Base-by-base conservation (phyloP, 2,113 vertebrate genomes). In the Rhinoderma darwinii region DNA sequence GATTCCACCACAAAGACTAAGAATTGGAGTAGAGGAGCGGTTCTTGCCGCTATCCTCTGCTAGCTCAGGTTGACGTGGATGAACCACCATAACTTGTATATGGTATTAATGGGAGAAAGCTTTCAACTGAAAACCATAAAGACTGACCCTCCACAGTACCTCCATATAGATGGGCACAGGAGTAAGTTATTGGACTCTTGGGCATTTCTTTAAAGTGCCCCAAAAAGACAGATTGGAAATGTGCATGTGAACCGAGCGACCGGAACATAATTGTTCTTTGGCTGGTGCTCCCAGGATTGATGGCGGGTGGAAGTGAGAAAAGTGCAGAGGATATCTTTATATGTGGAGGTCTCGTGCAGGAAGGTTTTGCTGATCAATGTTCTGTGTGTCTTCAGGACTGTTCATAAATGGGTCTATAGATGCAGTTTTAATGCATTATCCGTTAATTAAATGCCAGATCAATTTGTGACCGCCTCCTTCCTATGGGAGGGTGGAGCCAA, bases 401-500 rank as follows among this genome's bases (percentile, higher is more conserved):
- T 89, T 89, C 89, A 91, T 89, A 90, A 84, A 76, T 85, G 89
- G 78, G 82, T 79, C 90, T 82, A 88, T 88, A 90, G 89, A 90
- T 91, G 90, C 90, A 91, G 90, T 90, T 91, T 91, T 91, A 91
- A 88, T 91, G 90, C 90, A 91, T 91, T 91, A 66, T 88, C 84
- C 84, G 78, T 86, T 88, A 76, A 84, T 39, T 88, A 68, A 84
- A 84, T 43, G 77, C 84, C 66, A 84, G 72, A 76, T 88, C 44
- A 56, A 63, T 84, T 80, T 85, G 74, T 88, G 73, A 79, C 77
- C 50, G 35, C 78, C 78, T 74, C 47, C 79, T 86, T 76, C 70
- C 43, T 63, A 44, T 80, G 56, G 50, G 61, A 59, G 63, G 66
- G 82, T 32, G 75, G 83, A 78, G 77, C 77, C 54, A 61, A 84